Evolutionary conservation across 2,888 invertebrate genomes (phyloP).

Genomic region (Hoplodrina blanda): DNA sequence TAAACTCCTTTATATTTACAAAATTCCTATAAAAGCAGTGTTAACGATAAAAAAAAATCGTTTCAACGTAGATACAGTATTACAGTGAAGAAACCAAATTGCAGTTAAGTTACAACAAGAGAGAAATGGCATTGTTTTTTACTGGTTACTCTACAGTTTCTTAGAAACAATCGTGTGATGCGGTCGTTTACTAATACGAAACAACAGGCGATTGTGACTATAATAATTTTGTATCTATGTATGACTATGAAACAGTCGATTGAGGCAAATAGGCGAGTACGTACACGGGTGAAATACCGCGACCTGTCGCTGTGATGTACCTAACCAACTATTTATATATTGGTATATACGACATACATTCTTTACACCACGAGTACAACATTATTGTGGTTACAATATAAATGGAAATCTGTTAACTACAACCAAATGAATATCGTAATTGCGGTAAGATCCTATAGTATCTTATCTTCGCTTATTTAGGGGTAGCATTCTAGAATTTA

Average conservation of each 20-base stretch:
- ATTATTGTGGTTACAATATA: conserved; percentile 10
- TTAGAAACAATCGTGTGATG: conserved; percentile 15
- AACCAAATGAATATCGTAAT: neutral
- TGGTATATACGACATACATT: neutral
- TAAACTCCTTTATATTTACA: neutral
- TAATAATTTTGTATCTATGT: neutral
- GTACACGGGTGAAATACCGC: conserved; percentile 20
- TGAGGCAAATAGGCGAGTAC: conserved; percentile 13
- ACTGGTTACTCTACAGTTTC: conserved; percentile 24
- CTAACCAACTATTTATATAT: neutral
- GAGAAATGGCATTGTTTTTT: conserved; percentile 19
- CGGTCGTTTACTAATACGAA: neutral
- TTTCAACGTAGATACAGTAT: neutral
- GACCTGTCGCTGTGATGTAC: conserved; percentile 6
- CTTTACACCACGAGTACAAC: neutral
- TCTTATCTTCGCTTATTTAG: neutral
- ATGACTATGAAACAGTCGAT: conserved; percentile 12
- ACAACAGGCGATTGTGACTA: conserved; percentile 4
- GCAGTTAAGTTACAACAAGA: conserved; percentile 12
- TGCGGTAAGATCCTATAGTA: neutral
- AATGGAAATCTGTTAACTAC: conserved; percentile 17
- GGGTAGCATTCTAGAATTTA: neutral
- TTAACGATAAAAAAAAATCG: neutral
- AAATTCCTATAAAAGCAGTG: neutral
- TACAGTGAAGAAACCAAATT: conserved; percentile 2